phyloP scores from a whole-genome alignment of 2,888 invertebrate species.

The Synergus itoensis region DNA sequence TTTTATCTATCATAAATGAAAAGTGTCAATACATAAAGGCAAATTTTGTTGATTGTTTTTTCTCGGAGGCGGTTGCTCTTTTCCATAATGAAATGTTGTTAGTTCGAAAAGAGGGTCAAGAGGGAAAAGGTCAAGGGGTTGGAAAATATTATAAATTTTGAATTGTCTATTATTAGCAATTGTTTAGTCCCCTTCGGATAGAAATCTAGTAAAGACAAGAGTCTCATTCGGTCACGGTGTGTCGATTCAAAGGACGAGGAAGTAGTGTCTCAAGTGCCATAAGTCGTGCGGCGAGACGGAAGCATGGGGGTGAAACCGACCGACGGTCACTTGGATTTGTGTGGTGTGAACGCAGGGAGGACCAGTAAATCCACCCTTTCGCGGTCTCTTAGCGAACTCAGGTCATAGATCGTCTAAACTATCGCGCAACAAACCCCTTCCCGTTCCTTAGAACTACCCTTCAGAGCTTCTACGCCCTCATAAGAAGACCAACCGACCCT shows the following conservation, averaged over 20 bases:
- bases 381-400: constrained; percentile 76
- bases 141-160: no score
- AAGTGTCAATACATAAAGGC: no score
- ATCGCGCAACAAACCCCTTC: constrained; percentile 72
- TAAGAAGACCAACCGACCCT: constrained; percentile 7
- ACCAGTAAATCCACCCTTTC: constrained; percentile 77
- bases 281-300: constrained; percentile 69
- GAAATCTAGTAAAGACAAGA: background rate
- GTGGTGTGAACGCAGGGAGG: constrained; percentile 76
- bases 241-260: constrained; percentile 42
- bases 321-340: constrained; percentile 77
- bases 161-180: background rate
- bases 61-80: no score
- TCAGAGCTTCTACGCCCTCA: constrained; percentile 19
- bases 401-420: constrained; percentile 76
- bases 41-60: no score
- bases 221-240: constrained; percentile 26
- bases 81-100: no score
- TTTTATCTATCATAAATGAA: no score
- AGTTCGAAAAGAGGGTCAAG: no score
- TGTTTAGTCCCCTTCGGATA: background rate
- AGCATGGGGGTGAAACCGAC: constrained; percentile 63
- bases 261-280: constrained; percentile 68
- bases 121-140: no score
- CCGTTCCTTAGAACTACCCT: constrained; percentile 38